phyloP scores from a whole-genome alignment of 2,888 invertebrate species.

The Ceraclea dissimilis region DNA sequence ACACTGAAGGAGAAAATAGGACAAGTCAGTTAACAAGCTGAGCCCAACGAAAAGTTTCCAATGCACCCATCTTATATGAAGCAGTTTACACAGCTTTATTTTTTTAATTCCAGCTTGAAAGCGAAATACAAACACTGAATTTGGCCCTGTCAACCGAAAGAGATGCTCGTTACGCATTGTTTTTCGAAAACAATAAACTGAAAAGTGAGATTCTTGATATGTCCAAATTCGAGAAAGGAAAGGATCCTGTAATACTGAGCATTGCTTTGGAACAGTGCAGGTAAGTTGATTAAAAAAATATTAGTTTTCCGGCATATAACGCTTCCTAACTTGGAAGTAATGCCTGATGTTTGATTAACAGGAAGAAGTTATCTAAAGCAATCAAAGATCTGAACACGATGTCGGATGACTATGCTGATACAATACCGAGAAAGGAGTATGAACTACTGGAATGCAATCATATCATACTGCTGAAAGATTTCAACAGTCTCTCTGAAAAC shows the following conservation, averaged over 20 bases:
- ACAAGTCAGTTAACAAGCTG: slow-evolving; percentile 6
- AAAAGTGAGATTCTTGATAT: slow-evolving; percentile 32
- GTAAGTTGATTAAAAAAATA: slow-evolving; percentile 27
- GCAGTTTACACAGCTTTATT: not conserved
- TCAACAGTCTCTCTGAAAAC: slow-evolving; percentile 25
- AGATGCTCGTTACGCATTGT: slow-evolving; percentile 41
- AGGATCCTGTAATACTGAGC: slow-evolving; percentile 38
- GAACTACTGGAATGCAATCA: slow-evolving; percentile 36
- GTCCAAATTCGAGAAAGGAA: slow-evolving; percentile 30
- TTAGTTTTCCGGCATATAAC: too few species aligned
- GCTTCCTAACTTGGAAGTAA: too few species aligned
- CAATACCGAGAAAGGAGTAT: slow-evolving; percentile 40
- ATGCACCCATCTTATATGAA: too few species aligned
- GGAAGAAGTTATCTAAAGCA: slow-evolving; percentile 39
- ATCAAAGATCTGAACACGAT: slow-evolving; percentile 37
- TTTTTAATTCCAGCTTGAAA: slow-evolving; percentile 33
- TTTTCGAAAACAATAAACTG: slow-evolving; percentile 41
- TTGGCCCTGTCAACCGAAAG: slow-evolving; percentile 39
- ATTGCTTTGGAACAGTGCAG: slow-evolving; percentile 43
- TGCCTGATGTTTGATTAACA: slow-evolving; percentile 25
- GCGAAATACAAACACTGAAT: slow-evolving; percentile 39
- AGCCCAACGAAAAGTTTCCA: too few species aligned
- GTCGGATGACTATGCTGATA: slow-evolving; percentile 41
- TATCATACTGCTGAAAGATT: slow-evolving; percentile 29
- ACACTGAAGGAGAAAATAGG: slow-evolving; percentile 6